phyloP scores from a whole-genome alignment of 1,140 invertebrate genomes.

The Teleogryllus occipitalis region DNA sequence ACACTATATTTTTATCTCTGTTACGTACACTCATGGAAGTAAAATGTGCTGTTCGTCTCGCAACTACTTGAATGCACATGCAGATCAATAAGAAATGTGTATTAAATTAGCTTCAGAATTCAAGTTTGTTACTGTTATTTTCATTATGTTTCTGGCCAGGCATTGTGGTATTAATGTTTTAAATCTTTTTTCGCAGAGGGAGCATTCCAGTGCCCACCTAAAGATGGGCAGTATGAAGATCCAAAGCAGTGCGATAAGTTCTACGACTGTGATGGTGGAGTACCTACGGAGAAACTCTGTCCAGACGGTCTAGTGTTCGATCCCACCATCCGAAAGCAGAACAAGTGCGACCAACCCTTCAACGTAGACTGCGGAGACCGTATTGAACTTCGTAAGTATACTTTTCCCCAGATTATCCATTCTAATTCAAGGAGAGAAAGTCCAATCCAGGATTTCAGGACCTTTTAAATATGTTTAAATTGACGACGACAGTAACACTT shows the following conservation, averaged over 20 bases:
- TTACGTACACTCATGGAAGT: no score
- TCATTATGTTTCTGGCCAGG: no score
- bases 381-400: slow-evolving; percentile 72
- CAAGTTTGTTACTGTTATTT: no score
- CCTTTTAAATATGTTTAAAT: no score
- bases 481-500: no score
- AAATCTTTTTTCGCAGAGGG: slow-evolving; percentile 42
- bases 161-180: neutral
- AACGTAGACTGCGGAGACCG: slow-evolving; percentile 81
- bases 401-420: neutral
- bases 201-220: slow-evolving; percentile 63
- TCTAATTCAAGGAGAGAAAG: no score
- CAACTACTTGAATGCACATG: no score
- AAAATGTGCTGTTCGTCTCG: no score
- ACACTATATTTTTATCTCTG: no score
- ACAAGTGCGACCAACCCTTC: slow-evolving; percentile 85
- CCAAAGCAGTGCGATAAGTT: slow-evolving; percentile 75
- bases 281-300: slow-evolving; percentile 64
- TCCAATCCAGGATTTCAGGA: no score
- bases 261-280: slow-evolving; percentile 68
- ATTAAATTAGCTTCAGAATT: no score
- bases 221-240: slow-evolving; percentile 71
- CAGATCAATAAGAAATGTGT: no score
- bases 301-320: slow-evolving; percentile 82
- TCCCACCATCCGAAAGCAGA: slow-evolving; percentile 68